Conservation (phyloP, 2,888 invertebrate species). For the Parnassius apollo region DNA sequence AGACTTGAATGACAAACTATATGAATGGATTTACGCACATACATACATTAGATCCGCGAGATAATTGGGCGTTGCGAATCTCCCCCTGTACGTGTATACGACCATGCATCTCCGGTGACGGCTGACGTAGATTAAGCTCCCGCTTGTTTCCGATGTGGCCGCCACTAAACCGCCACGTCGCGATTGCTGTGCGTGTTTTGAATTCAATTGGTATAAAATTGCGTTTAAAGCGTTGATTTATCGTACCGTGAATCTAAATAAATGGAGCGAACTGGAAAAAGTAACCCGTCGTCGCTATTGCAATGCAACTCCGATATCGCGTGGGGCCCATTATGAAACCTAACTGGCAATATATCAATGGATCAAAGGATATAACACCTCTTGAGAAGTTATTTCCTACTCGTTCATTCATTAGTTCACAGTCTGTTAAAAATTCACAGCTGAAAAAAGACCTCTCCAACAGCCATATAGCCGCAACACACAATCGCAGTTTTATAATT, state of each 20-base stretch:
- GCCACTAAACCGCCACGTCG: conserved; percentile 31
- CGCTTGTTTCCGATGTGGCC: conserved; percentile 28
- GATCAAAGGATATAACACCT: conserved; percentile 17
- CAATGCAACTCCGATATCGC: conserved; percentile 27
- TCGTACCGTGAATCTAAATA: conserved; percentile 28
- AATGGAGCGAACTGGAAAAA: conserved; percentile 47
- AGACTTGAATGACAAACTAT: conserved; percentile 20
- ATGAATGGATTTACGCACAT: conserved; percentile 28
- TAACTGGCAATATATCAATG: conserved; percentile 26
- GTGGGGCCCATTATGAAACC: conserved; percentile 25
- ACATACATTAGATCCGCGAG: conserved; percentile 34
- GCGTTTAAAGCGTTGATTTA: conserved; percentile 30
- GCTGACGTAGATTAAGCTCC: conserved; percentile 48
- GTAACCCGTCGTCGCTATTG: conserved; percentile 23
- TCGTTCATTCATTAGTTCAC: not conserved
- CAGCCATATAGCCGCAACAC: too few species aligned
- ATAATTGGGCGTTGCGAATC: conserved; percentile 42
- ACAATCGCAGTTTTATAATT: too few species aligned
- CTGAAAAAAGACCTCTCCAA: too few species aligned
- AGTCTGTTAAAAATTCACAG: too few species aligned
- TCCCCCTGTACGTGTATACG: conserved; percentile 35
- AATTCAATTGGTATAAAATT: conserved; percentile 43
- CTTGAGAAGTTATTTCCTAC: conserved; percentile 19
- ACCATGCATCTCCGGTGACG: conserved; percentile 36
- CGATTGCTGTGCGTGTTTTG: conserved; percentile 46